A percentile compares a stretch with the other conserved stretches of the same genome.
Conservation (phyloP, 1,140 invertebrate species). For the Zophobas atratus region DNA sequence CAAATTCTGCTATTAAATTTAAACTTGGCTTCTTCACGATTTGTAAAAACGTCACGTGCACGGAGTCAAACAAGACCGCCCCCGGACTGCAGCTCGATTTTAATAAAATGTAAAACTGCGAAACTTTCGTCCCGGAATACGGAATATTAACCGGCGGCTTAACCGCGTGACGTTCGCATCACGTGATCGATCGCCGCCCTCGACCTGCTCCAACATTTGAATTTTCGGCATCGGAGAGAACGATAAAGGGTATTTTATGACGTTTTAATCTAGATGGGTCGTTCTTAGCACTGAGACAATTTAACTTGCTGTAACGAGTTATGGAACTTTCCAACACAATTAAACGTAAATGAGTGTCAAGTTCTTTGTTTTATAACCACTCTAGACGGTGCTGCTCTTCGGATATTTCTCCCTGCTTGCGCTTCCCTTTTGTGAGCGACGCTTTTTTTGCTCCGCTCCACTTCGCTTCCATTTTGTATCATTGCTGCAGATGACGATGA, state of each 20-base stretch:
- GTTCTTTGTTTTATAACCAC: slow-evolving; percentile 39
- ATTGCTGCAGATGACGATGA: not conserved
- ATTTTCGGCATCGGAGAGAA: slow-evolving; percentile 14
- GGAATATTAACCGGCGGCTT: not conserved
- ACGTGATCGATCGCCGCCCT: not conserved
- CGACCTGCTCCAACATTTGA: not conserved
- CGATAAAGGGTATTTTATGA: slow-evolving; percentile 35
- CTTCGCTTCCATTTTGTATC: slow-evolving; percentile 4
- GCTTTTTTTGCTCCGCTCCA: not conserved
- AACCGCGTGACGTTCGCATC: not conserved
- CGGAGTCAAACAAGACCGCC: no score
- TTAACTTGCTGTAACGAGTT: slow-evolving; percentile 43
- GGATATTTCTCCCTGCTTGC: not conserved
- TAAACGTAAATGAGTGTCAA: slow-evolving; percentile 43
- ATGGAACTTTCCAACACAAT: slow-evolving; percentile 38
- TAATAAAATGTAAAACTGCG: slow-evolving; percentile 2
- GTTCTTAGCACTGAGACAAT: slow-evolving; percentile 41
- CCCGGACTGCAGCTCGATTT: not conserved
- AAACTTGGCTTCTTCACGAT: no score
- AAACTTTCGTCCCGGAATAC: not conserved
- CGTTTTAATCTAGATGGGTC: slow-evolving; percentile 34
- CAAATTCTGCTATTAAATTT: no score
- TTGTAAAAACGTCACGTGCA: no score
- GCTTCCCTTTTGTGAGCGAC: not conserved
- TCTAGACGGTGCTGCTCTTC: not conserved